Base-by-base conservation (phyloP, 1,140 invertebrate genomes). In the Spodoptera litura region DNA sequence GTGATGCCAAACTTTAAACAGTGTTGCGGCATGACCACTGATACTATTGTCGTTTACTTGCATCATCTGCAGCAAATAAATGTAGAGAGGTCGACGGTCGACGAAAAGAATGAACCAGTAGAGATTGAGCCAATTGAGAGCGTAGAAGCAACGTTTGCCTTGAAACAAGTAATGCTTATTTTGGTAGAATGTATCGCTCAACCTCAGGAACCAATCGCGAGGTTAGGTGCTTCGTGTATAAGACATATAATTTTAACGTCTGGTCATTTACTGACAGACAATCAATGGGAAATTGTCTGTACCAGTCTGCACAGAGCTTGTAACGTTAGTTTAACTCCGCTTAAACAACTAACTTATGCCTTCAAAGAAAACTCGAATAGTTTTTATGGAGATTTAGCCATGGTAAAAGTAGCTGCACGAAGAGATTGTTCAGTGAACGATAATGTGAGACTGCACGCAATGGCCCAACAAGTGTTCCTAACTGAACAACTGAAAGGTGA, bases 211-310 rank as follows among this genome's bases (percentile, higher is more conserved):
- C 96, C 97, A 51, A 97, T 99, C 64, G 98, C 98, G 5, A 95
- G 98, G 80, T 95, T 99, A 3, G 98, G 98, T n/a, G 98, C 98
- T 85, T 98, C 98, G 49, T 99, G 98, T 90, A 97, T 99, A 61
- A 97, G 98, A 84, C 98, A 99, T 90, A 96, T 98, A 8, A 96
- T 98, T 73, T 94, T 98, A 78, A 97, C 97, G 82, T 97, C 97
- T 56, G 97, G 98, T n/a, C 96, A 97, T 80, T 94, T 97, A 11
- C 95, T 99, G 61, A 97, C 97, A 3, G 94, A 96, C 20, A 95
- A 96, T 27, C 97, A 98, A 94, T 99, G 98, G 98, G 96, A 97
- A 89, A 96, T 98, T 11, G 96, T 97, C 61, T 97, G 97, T 62
- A 96, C 96, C 15, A 97, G 97, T 51, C 96, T 99, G 61, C 97